Evolutionary conservation across 2,113 vertebrate genomes (phyloP).

Genomic region (Thunnus maccoyii): DNA sequence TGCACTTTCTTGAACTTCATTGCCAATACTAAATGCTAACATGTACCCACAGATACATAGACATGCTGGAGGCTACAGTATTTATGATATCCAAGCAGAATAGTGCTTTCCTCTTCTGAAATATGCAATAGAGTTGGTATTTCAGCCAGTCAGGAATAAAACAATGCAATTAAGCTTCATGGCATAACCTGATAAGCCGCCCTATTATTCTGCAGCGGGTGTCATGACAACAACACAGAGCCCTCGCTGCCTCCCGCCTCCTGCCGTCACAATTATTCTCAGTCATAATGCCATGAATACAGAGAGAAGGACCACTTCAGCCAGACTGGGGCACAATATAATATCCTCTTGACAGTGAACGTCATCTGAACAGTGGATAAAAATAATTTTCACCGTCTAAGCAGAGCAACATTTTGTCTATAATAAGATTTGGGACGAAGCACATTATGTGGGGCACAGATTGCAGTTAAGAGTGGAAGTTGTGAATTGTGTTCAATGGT

Average conservation of each 20-base stretch:
- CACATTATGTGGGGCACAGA: not conserved
- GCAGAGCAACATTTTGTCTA: not conserved
- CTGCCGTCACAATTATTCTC: conserved; percentile 40
- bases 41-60: not conserved
- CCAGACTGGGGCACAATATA: conserved; percentile 25
- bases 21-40: conserved; percentile 16
- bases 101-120: not conserved
- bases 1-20: conserved; percentile 12
- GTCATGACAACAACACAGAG: conserved; percentile 76
- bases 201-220: conserved; percentile 68
- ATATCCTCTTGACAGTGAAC: conserved; percentile 41
- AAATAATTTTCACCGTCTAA: conserved; percentile 43
- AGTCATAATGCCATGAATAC: conserved; percentile 49
- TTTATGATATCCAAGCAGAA: conserved; percentile 9
- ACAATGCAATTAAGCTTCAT: conserved; percentile 69
- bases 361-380: conserved; percentile 24
- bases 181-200: conserved; percentile 68
- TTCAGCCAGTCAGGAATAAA: conserved; percentile 40
- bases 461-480: not conserved
- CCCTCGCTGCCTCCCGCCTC: not conserved
- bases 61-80: not conserved
- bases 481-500: not conserved
- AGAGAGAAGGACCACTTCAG: conserved; percentile 56
- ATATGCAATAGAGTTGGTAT: conserved; percentile 1
- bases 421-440: conserved; percentile 3